Evolutionary conservation across 2,888 invertebrate species (phyloP), one percentile per base, ranked within the genome.

Genomic region (Cerastoderma edule): DNA sequence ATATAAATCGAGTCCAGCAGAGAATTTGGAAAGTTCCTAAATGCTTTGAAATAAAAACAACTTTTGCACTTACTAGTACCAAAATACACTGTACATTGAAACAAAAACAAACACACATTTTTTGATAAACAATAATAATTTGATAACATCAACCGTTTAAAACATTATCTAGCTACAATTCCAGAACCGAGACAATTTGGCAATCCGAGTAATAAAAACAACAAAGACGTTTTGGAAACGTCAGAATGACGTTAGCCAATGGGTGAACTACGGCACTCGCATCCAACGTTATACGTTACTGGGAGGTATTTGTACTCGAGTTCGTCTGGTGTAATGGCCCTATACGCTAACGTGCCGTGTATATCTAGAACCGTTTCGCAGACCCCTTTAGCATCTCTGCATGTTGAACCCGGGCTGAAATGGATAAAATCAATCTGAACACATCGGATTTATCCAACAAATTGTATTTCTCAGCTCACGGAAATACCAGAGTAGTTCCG

Each of bases 181-280:
- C 5, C 16, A 46, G n/a, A 19, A 19, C 46, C 46, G n/a, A 19
- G n/a, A 46, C n/a, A n/a, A n/a, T n/a, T n/a, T n/a, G n/a, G n/a
- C n/a, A n/a, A n/a, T n/a, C n/a, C n/a, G n/a, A n/a, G n/a, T n/a
- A n/a, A n/a, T n/a, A n/a, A n/a, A n/a, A n/a, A n/a, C n/a, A 46
- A 46, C n/a, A 46, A 16, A 46, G 19, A 46, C 5, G n/a, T 16
- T n/a, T 5, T 3, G 8, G 1, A 3, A n/a, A 5, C 5, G 1
- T 5, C 46, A 32, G 56, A 56, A 5, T 32, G 3, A 19, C 56
- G 10, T n/a, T n/a, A n/a, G n/a, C n/a, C n/a, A n/a, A n/a, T n/a
- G n/a, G n/a, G n/a, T n/a, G n/a, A n/a, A n/a, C n/a, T n/a, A n/a
- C 56, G 3, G 19, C 56, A 56, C 32, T 56, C 56, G 32, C 56